Base-by-base conservation (phyloP, 2,113 vertebrate genomes). In the Podilymbus podiceps region DNA sequence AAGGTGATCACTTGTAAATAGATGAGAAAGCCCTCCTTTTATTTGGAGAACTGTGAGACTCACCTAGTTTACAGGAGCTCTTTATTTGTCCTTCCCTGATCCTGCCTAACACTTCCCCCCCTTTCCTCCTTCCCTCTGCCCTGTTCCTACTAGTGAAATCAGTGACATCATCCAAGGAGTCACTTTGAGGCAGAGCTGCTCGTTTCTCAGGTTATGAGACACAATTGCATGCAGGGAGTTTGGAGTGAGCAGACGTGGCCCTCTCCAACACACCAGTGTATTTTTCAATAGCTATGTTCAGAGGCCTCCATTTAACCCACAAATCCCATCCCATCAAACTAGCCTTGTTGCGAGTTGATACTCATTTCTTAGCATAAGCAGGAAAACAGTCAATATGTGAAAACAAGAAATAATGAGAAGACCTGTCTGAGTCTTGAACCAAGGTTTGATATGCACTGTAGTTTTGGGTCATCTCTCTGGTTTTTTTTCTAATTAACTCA, bases 231-330 rank as follows among this genome's bases (percentile, higher is more conserved):
- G 3, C 53, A 22, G 60, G 55, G 42, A 63, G 42, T 50, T 69
- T 22, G 47, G 46, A 31, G 44, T 12, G 38, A 63, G 55, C 15
- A 31, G 42, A 5, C 0, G 0, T 7, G 22, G 28, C 31, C 49
- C 80, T 58, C 0, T 0, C 28, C 59, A 71, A 50, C 55, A 55
- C 31, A 12, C 6, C 4, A 18, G 6, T 55, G 18, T 53, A 5
- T 68, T 75, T 75, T 68, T 40, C 47, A 53, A 27, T 15, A n/a
- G 11, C 20, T 44, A 2, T 35, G 23, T 40, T 73, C 82, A 52
- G 49, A 82, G 18, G 16, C n/a, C 9, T 11, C 46, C 0, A 0
- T 68, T 49, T 31, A 50, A 52, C 52, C 38, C 35, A 19, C 62
- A 63, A 8, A 12, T 30, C 66, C 62, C 19, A 60, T 35, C 49